A percentile compares a stretch with the other conserved stretches of the same genome.
Evolutionary conservation across 2,888 invertebrate genomes (phyloP).

Genomic region (Octodonta nipae): DNA sequence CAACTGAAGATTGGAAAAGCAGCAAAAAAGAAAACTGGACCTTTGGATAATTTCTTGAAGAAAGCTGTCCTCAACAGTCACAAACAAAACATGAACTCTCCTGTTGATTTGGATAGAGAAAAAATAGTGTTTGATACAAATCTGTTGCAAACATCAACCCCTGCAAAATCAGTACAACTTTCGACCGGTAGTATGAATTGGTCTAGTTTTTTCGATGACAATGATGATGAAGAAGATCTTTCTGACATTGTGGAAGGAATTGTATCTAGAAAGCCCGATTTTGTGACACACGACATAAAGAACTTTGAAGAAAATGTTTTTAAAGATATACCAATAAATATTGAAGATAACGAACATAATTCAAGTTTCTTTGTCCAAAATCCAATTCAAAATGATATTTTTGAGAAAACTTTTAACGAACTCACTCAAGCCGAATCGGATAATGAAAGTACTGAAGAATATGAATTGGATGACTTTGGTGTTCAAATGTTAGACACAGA

Average conservation of each 20-base stretch:
- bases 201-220: slow-evolving; percentile 23
- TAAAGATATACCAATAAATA: slow-evolving; percentile 3
- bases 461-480: too few relatives aligned
- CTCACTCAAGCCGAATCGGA: not conserved
- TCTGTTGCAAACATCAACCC: too few relatives aligned
- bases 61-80: slow-evolving; percentile 19
- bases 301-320: slow-evolving; percentile 9
- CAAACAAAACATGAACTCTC: slow-evolving; percentile 18
- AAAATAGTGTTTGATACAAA: too few relatives aligned
- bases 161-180: slow-evolving; percentile 9
- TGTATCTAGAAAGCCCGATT: slow-evolving; percentile 24
- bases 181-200: not conserved
- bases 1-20: slow-evolving; percentile 9
- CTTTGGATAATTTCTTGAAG: slow-evolving; percentile 26
- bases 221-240: slow-evolving; percentile 35
- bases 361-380: slow-evolving; percentile 25
- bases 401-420: slow-evolving; percentile 43
- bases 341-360: slow-evolving; percentile 9
- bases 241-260: slow-evolving; percentile 43
- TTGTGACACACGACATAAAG: slow-evolving; percentile 16
- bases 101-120: not conserved
- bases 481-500: too few relatives aligned
- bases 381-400: slow-evolving; percentile 41
- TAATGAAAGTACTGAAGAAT: slow-evolving; percentile 12
- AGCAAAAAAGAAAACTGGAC: slow-evolving; percentile 14